Evolutionary conservation across 2,797 vertebrate species (phyloP).

Genomic region (Melanogrammus aeglefinus): DNA sequence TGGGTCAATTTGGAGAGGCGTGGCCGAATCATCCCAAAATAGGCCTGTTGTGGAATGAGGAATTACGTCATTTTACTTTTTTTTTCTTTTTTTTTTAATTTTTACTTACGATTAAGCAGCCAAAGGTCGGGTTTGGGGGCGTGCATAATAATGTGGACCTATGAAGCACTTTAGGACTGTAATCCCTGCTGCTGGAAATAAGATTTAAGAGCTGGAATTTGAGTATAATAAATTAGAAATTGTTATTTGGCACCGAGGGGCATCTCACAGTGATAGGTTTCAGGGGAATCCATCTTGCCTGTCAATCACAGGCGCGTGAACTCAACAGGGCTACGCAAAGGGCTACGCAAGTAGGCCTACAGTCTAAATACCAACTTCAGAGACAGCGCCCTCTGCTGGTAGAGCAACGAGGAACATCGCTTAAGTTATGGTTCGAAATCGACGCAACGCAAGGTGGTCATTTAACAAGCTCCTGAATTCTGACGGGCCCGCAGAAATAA

Average conservation of each 20-base stretch:
- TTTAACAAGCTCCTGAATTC: not conserved
- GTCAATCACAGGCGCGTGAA: not conserved
- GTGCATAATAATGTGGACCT: not conserved
- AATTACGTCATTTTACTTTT: not conserved
- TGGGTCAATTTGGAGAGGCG: not conserved
- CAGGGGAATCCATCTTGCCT: not conserved
- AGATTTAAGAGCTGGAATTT: not conserved
- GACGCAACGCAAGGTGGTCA: no score
- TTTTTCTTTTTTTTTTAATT: not conserved
- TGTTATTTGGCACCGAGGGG: no score
- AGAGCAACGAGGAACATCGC: not conserved
- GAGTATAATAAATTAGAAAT: not conserved
- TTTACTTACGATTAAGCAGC: not conserved
- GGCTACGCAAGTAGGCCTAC: not conserved
- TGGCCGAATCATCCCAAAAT: not conserved
- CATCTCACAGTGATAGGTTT: conserved; percentile 6
- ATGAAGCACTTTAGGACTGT: not conserved
- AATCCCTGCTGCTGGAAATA: not conserved
- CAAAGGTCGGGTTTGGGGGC: not conserved
- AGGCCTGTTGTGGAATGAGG: not conserved
- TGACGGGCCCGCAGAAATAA: conserved; percentile 51
- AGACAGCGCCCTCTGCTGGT: not conserved
- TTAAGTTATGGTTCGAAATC: not conserved
- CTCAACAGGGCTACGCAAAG: not conserved
- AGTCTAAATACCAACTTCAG: not conserved